These are phyloP conservation scores for Notocelia uddmanniana DNA, from an alignment of 2,888 invertebrate genomes.

Conservation along the genomic window DNA sequence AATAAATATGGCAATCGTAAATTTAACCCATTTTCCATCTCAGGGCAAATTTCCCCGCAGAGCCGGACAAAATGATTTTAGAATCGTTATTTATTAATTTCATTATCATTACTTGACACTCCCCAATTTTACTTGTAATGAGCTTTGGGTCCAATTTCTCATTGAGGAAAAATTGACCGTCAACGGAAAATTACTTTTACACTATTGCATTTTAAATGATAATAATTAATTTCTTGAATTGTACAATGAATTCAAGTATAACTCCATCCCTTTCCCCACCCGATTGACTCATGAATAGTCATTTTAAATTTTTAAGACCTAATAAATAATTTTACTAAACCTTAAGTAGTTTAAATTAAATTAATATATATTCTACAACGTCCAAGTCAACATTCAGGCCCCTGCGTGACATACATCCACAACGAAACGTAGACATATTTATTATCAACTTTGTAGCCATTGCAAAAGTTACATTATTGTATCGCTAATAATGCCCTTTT, in stretches of 20 bases:
- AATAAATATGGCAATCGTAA: not conserved
- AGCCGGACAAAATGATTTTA: no score
- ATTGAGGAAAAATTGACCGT: no score
- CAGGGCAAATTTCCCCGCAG: no score
- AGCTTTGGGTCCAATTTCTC: no score
- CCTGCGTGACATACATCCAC: constrained; percentile 29
- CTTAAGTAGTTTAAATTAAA: constrained; percentile 26
- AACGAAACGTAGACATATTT: constrained; percentile 31
- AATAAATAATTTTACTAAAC: constrained; percentile 39
- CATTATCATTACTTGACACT: no score
- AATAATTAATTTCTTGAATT: not conserved
- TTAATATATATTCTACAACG: constrained; percentile 14
- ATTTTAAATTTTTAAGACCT: constrained; percentile 18
- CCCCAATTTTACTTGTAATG: no score
- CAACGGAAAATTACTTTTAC: no score
- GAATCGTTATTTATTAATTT: no score
- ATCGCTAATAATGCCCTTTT: constrained; percentile 1
- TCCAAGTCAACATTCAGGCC: constrained; percentile 20
- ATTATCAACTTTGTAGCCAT: constrained; percentile 22
- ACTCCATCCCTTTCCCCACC: not conserved
- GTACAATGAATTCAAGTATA: not conserved
- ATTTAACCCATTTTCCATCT: not conserved
- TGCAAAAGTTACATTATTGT: constrained; percentile 1
- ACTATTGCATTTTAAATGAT: no score
- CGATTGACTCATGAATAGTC: not conserved